Conservation (phyloP, 2,113 vertebrate species). For the Cyanistes caeruleus region DNA sequence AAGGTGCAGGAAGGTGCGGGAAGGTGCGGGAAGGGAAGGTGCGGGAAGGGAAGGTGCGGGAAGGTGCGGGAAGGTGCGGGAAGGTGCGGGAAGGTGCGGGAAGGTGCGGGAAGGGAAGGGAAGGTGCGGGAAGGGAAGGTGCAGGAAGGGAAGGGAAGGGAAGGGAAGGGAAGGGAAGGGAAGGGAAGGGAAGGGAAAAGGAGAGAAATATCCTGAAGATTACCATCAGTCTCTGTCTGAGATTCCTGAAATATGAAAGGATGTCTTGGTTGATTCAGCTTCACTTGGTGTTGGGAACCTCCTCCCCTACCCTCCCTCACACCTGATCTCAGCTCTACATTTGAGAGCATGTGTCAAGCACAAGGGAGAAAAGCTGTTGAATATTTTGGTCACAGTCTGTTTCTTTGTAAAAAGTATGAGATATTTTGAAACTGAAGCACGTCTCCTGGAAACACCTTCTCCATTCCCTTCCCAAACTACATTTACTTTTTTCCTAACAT, state of each 20-base stretch:
- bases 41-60: not conserved
- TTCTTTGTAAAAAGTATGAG: not conserved
- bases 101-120: too few relatives aligned
- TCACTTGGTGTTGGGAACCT: not conserved
- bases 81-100: not conserved
- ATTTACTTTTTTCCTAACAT: not conserved
- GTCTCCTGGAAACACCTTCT: slow-evolving; percentile 9
- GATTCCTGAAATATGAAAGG: slow-evolving; percentile 30
- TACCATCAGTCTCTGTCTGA: not conserved
- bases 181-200: not conserved
- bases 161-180: not conserved
- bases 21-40: too few relatives aligned
- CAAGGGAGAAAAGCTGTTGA: not conserved
- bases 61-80: not conserved
- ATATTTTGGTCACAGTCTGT: not conserved
- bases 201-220: not conserved
- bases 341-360: not conserved
- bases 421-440: not conserved
- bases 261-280: slow-evolving; percentile 4
- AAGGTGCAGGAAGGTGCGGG: not conserved
- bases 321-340: not conserved
- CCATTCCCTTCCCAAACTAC: not conserved
- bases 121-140: too few relatives aligned
- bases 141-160: too few relatives aligned
- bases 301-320: not conserved